Base-by-base conservation (phyloP, 2,113 vertebrate genomes). In the Neogobius melanostomus region DNA sequence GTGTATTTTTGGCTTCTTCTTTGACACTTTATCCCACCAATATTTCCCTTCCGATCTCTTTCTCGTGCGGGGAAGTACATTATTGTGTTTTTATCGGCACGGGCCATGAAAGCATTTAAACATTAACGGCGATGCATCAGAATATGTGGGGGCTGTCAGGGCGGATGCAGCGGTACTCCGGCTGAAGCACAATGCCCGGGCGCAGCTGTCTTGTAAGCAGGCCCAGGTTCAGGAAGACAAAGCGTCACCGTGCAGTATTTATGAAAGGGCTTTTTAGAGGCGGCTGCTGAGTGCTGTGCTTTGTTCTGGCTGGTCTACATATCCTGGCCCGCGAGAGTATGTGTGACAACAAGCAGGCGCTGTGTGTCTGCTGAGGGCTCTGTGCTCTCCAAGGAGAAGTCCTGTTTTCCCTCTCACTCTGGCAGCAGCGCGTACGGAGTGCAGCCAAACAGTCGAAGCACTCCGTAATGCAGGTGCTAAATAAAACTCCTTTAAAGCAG, bases 191-290 rank as follows among this genome's bases (percentile, higher is more conserved):
- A 80, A 84, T 82, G 82, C 86, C 81, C 79, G 70, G 52, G 70
- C 87, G 70, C 81, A 82, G 75, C 76, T 77, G 88, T 90, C 87
- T 88, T 82, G 79, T 82, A 85, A 85, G 77, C 52, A 69, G 86
- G 71, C 75, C 54, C 66, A 67, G 79, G 82, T 80, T 81, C 72
- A 52, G 82, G 83, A 85, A 90, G 87, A 92, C 88, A 91, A 91
- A 92, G 85, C 84, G 71, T 83, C 85, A 80, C 62, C 63, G 73
- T 92, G 85, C 86, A 91, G 91, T 90, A 91, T 92, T 92, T 91
- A 92, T 92, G 88, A 89, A 82, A 77, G 75, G 49, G 80, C 28
- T 59, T 87, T 87, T 86, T 79, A 81, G 73, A 74, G 74, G 82
- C 76, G 85, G 84, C 75, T 71, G 79, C 85, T 87, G 85, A 91